Conservation (phyloP, 2,888 invertebrate species). For the Tenthredo notha region DNA sequence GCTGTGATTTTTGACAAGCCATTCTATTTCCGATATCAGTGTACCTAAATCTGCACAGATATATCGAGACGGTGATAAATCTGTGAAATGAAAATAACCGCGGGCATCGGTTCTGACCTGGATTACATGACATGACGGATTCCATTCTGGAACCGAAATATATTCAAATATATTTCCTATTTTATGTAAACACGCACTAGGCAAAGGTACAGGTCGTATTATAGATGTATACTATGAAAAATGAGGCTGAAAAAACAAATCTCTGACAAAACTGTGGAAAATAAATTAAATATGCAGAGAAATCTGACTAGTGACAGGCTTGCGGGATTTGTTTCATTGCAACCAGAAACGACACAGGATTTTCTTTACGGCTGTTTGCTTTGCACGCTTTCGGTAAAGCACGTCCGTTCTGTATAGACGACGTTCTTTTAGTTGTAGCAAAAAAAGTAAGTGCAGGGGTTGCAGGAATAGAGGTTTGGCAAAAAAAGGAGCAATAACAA, state of each 20-base stretch:
- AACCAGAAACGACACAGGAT: not conserved
- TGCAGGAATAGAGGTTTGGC: not conserved
- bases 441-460: slow-evolving; percentile 24
- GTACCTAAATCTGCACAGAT: not conserved
- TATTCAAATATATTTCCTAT: slow-evolving; percentile 1
- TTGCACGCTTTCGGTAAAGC: not conserved
- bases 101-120: slow-evolving; percentile 13
- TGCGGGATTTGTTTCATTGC: slow-evolving; percentile 37
- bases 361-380: slow-evolving; percentile 7
- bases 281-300: not conserved
- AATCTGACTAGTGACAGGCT: slow-evolving; percentile 26
- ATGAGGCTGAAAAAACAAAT: not conserved
- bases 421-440: slow-evolving; percentile 10
- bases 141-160: not conserved
- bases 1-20: slow-evolving; percentile 34
- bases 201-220: not conserved
- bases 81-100: not conserved
- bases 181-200: not conserved
- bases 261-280: not conserved
- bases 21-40: slow-evolving; percentile 38
- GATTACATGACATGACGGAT: slow-evolving; percentile 32
- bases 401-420: not conserved
- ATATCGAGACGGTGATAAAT: slow-evolving; percentile 11
- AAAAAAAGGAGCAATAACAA: slow-evolving; percentile 29
- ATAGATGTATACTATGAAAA: not conserved